Percentiles rank a stretch among this genome's conserved stretches.
These are phyloP conservation scores for Crotalus helleri DNA, from an alignment of 2,113 vertebrate species.

Conservation along the genomic window DNA sequence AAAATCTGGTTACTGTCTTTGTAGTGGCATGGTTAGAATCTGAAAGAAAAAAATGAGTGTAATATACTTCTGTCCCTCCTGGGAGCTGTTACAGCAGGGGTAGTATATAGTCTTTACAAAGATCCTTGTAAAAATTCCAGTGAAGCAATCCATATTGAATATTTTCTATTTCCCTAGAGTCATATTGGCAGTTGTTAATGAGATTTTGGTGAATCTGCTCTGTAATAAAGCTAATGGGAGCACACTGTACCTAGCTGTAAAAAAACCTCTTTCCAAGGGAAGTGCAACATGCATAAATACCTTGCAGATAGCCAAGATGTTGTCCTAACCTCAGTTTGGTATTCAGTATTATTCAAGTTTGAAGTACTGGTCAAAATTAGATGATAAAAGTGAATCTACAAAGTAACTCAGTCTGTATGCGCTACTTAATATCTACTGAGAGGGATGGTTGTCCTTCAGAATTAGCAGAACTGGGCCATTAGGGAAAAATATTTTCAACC, in stretches of 20 bases:
- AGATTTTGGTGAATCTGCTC: neutral
- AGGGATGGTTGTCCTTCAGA: neutral
- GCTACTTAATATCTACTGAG: neutral
- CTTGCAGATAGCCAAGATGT: neutral
- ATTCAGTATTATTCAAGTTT: neutral
- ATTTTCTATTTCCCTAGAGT: neutral
- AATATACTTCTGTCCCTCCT: neutral
- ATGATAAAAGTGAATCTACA: neutral
- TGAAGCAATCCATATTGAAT: neutral
- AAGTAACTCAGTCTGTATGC: neutral
- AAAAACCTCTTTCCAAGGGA: neutral
- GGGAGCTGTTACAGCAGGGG: neutral
- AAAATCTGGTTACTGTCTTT: neutral
- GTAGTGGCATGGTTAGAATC: neutral
- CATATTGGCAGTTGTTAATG: neutral
- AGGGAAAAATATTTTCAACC: neutral
- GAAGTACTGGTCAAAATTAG: neutral
- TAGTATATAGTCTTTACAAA: neutral
- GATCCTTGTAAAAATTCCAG: neutral
- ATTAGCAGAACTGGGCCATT: neutral
- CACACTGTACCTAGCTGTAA: neutral
- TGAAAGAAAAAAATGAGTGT: neutral
- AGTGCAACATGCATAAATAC: neutral
- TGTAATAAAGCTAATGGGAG: neutral
- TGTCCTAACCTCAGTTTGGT: neutral